Percentiles rank a stretch among this genome's conserved stretches.
phyloP scores from a whole-genome alignment of 2,797 vertebrate genomes.

The Coregonus ussuriensis region DNA sequence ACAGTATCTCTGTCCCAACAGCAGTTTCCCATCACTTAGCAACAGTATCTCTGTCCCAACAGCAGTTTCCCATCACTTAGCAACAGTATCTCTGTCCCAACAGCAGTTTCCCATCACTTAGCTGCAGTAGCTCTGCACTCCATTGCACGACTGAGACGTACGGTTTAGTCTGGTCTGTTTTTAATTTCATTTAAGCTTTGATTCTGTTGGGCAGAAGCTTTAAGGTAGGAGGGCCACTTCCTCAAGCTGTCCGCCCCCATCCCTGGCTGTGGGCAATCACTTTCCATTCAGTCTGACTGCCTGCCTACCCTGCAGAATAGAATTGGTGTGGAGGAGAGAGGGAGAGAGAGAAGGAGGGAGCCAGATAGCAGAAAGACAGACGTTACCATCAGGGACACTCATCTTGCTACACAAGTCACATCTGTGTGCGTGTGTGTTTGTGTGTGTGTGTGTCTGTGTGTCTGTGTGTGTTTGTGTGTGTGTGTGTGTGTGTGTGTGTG shows the following conservation, averaged over 20 bases:
- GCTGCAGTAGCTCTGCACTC: neutral
- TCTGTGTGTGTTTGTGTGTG: too few species aligned
- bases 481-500: neutral
- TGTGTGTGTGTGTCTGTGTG: too few species aligned
- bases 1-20: too few species aligned
- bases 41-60: too few species aligned
- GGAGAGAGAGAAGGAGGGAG: conserved; percentile 20
- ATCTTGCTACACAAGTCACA: neutral
- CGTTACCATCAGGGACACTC: neutral
- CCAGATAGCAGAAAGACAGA: conserved; percentile 40
- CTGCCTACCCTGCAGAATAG: conserved; percentile 33
- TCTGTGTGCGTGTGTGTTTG: neutral
- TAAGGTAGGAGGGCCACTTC: conserved; percentile 33
- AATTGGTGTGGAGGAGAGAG: conserved; percentile 30
- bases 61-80: too few species aligned
- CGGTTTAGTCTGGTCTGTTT: conserved; percentile 12
- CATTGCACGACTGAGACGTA: neutral
- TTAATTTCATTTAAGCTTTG: conserved; percentile 21
- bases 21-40: too few species aligned
- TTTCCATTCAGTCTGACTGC: conserved; percentile 40
- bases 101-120: neutral
- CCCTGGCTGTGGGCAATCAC: conserved; percentile 42
- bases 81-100: neutral
- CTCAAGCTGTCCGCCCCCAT: conserved; percentile 35
- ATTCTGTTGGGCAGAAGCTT: conserved; percentile 22